Percentiles rank a stretch among this genome's conserved stretches.
phyloP scores from a whole-genome alignment of 2,888 invertebrate species.

The Polydrusus cervinus region DNA sequence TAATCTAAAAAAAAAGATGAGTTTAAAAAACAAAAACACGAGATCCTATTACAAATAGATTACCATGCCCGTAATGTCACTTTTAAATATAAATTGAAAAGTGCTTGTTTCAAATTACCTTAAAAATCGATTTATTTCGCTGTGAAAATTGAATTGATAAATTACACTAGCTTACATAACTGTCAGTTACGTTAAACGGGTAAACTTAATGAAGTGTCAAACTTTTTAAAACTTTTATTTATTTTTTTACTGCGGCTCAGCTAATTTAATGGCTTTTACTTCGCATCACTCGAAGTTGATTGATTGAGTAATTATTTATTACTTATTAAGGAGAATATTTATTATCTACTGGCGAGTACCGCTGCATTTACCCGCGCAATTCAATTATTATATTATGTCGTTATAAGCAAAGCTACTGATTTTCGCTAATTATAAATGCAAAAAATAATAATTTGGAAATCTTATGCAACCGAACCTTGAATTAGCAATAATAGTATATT shows the following conservation, averaged over 20 bases:
- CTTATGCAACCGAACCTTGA: too few relatives aligned
- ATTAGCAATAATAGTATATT: too few relatives aligned
- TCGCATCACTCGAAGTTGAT: not conserved
- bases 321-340: not conserved
- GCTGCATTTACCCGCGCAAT: too few relatives aligned
- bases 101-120: constrained; percentile 23
- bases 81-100: constrained; percentile 21
- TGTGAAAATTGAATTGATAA: constrained; percentile 38
- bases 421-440: too few relatives aligned
- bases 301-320: constrained; percentile 17
- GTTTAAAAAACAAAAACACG: too few relatives aligned
- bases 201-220: constrained; percentile 47
- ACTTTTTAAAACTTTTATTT: constrained; percentile 47
- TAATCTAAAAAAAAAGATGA: too few relatives aligned
- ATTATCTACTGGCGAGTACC: not conserved
- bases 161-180: constrained; percentile 40
- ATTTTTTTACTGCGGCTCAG: constrained; percentile 28
- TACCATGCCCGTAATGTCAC: constrained; percentile 1
- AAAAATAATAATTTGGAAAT: too few relatives aligned
- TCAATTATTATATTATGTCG: too few relatives aligned
- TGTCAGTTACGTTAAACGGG: constrained; percentile 44
- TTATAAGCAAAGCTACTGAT: too few relatives aligned
- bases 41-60: constrained; percentile 2
- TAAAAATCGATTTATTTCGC: constrained; percentile 27
- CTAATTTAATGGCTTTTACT: constrained; percentile 28